These are phyloP conservation scores for Moxostoma hubbsi DNA, from an alignment of 2,797 vertebrate species.

Conservation along the genomic window DNA sequence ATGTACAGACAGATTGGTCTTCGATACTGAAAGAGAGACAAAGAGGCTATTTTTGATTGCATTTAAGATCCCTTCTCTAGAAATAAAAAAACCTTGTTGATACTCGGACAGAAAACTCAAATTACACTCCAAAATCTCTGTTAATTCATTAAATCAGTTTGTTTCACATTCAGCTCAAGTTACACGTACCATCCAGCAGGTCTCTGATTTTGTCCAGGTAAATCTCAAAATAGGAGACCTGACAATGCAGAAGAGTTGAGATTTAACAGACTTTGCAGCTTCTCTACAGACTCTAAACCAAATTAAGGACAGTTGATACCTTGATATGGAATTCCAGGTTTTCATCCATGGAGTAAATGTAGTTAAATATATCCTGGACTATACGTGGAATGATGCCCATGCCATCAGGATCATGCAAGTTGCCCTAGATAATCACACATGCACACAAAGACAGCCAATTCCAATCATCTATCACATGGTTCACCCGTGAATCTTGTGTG, in stretches of 20 bases:
- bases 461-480: not conserved
- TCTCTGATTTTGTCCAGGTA: slow-evolving; percentile 98
- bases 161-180: not conserved
- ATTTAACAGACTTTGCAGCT: too few relatives aligned
- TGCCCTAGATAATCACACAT: slow-evolving; percentile 78
- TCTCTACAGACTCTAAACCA: too few relatives aligned
- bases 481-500: not conserved
- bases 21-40: slow-evolving; percentile 84
- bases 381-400: slow-evolving; percentile 98
- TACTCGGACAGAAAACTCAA: not conserved
- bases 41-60: not conserved
- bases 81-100: not conserved
- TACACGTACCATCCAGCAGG: slow-evolving; percentile 89
- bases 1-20: slow-evolving; percentile 95
- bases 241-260: slow-evolving; percentile 48
- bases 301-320: slow-evolving; percentile 57
- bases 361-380: slow-evolving; percentile 97
- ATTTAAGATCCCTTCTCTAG: not conserved
- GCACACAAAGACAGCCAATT: not conserved
- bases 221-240: slow-evolving; percentile 99
- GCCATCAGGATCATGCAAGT: slow-evolving; percentile 90
- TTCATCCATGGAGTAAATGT: slow-evolving; percentile 99
- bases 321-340: slow-evolving; percentile 99
- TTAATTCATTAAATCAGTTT: not conserved
- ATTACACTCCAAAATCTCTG: not conserved